Percentiles rank a stretch among this genome's conserved stretches.
Conservation (phyloP, 2,797 vertebrate genomes). For the Margarornis squamiger region DNA sequence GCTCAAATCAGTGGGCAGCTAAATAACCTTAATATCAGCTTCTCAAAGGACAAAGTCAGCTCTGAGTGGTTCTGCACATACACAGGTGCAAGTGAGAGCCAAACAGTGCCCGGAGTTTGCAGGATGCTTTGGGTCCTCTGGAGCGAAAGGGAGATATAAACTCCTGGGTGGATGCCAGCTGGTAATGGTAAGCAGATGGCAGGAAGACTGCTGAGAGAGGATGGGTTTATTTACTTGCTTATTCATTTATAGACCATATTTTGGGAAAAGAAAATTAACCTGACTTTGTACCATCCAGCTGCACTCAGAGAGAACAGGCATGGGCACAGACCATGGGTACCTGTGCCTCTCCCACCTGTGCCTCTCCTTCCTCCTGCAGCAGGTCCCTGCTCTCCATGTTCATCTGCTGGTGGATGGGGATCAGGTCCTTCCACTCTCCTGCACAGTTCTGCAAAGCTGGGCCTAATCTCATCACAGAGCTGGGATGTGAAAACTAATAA, state of each 20-base stretch:
- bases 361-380: not conserved
- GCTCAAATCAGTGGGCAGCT: not conserved
- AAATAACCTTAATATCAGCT: not conserved
- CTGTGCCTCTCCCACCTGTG: not conserved
- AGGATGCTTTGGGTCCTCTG: conserved; percentile 7
- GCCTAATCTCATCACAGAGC: not conserved
- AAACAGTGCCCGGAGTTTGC: not conserved
- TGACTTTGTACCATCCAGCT: not conserved
- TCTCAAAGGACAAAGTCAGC: not conserved
- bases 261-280: not conserved
- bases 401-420: rapidly evolving
- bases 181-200: conserved; percentile 57
- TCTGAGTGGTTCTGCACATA: not conserved
- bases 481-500: not conserved
- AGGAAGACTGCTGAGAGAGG: conserved; percentile 7
- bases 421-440: not conserved
- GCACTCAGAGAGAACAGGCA: not conserved
- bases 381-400: rapidly evolving
- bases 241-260: not conserved
- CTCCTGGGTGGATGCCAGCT: conserved; percentile 32
- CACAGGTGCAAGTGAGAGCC: not conserved
- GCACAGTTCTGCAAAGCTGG: not conserved
- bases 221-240: conserved; percentile 50
- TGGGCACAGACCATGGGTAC: rapidly evolving
- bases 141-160: not conserved